Base-by-base conservation (phyloP, 2,113 vertebrate genomes). In the Alectura lathami region DNA sequence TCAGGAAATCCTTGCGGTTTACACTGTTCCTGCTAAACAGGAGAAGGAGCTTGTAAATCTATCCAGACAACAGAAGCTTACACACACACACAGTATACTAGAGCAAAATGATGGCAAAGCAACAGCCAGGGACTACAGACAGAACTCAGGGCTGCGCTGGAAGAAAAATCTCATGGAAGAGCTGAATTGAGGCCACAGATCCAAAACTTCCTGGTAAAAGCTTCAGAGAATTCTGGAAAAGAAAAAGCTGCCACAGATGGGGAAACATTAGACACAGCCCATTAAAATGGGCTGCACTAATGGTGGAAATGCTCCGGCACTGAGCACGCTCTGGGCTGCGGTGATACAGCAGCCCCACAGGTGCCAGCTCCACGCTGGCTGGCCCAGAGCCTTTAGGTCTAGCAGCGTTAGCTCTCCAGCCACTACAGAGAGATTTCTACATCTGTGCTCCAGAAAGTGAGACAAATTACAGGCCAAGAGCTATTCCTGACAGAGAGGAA, bases 391-490 rank as follows among this genome's bases (percentile, higher is more conserved):
- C 67, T 42, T 26, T 84, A 82, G 93, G 74, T 94, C 93, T 78
- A 48, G 3, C 67, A 50, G 16, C 3, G n/a, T 56, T 47, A 66
- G 47, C 51, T 43, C 51, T 47, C 42, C 14, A 72, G 51, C 32
- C 57, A 24, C 80, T 90, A 47, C 47, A 36, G 36, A 79, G 45
- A 22, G 63, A 92, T 85, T 95, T 79, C 87, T 42, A 60, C 82
- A 94, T 89, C 89, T 96, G 91, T 22, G 48, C 53, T 83, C 91
- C 94, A 92, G 82, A 90, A 84, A 95, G 78, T 29, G 50, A 91
- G 64, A 42, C 2, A 47, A 84, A 54, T 40, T 78, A 30, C 75
- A 91, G 63, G 70, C 93, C 85, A 91, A 77, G 77, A 87, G 42
- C 77, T 82, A 42, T 36, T 72, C 27, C n/a, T 77, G 66, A 83